Evolutionary conservation across 23 tunicate genomes (phyloP).

Genomic region (Halocynthia aurantium): DNA sequence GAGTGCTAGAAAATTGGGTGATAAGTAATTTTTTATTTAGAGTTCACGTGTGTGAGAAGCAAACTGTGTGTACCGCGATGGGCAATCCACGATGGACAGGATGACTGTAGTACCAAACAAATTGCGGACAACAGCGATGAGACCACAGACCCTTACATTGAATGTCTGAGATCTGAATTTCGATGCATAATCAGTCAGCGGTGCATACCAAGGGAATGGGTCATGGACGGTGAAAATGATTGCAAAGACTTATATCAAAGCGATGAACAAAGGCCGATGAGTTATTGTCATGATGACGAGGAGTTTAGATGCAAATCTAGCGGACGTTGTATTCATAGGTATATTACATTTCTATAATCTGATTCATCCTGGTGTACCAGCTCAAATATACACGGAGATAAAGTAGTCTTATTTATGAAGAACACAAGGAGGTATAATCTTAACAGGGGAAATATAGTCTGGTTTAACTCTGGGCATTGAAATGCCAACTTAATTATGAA

Average conservation of each 20-base stretch:
- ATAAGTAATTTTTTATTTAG: background rate
- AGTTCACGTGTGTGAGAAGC: background rate
- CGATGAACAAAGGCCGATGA: slow-evolving; percentile 9
- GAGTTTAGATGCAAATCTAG: slow-evolving; percentile 18
- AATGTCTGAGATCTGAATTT: slow-evolving; percentile 7
- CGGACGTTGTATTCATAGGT: slow-evolving; percentile 14
- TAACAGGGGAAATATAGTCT: too few relatives aligned
- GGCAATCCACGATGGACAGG: slow-evolving; percentile 5
- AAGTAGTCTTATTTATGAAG: too few relatives aligned
- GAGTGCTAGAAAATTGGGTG: too few relatives aligned
- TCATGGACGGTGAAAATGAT: slow-evolving; percentile 21
- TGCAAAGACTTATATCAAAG: background rate
- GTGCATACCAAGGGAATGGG: slow-evolving; percentile 47
- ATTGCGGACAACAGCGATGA: slow-evolving; percentile 22
- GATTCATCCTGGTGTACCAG: too few relatives aligned
- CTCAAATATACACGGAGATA: too few relatives aligned
- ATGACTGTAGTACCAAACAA: slow-evolving; percentile 6
- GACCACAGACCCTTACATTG: background rate
- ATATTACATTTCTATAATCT: too few relatives aligned
- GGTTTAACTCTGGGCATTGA: too few relatives aligned
- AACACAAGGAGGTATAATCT: too few relatives aligned
- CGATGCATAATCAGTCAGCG: background rate
- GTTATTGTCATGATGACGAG: slow-evolving; percentile 5
- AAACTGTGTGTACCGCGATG: slow-evolving; percentile 13
- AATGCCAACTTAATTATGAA: too few relatives aligned